A percentile compares a stretch with the other conserved stretches of the same genome.
These are phyloP conservation scores for Lycocerus yunnanus DNA, from an alignment of 2,888 invertebrate species.

Conservation along the genomic window DNA sequence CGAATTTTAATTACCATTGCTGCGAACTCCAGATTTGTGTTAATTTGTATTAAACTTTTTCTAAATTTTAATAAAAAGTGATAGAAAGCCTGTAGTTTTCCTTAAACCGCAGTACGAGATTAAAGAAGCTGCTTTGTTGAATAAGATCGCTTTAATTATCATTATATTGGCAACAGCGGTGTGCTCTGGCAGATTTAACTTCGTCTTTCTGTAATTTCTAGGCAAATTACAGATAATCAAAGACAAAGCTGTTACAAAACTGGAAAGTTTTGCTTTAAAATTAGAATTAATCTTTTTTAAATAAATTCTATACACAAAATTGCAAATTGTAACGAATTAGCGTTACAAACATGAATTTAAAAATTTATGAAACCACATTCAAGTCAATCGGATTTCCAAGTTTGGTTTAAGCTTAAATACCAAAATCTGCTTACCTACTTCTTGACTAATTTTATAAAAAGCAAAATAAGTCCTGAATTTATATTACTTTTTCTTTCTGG, in stretches of 20 bases:
- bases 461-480: no score
- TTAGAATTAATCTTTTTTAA: not conserved
- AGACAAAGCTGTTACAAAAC: conserved; percentile 3
- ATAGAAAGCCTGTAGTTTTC: conserved; percentile 17
- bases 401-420: not conserved
- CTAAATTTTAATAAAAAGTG: conserved; percentile 14
- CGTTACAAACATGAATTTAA: not conserved
- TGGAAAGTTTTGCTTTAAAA: not conserved
- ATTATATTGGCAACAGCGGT: conserved; percentile 22
- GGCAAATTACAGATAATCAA: conserved; percentile 14
- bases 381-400: not conserved
- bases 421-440: no score
- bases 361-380: not conserved
- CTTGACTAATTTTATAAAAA: no score
- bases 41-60: not conserved
- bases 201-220: conserved; percentile 9
- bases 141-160: conserved; percentile 20
- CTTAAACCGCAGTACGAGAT: conserved; percentile 14
- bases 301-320: not conserved
- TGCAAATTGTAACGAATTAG: not conserved
- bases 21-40: conserved; percentile 18
- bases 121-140: conserved; percentile 18
- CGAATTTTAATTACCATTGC: conserved; percentile 20
- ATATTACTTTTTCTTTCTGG: no score
- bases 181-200: conserved; percentile 19